These are phyloP conservation scores for Philonicus albiceps DNA, from an alignment of 2,888 invertebrate species.

Conservation along the genomic window DNA sequence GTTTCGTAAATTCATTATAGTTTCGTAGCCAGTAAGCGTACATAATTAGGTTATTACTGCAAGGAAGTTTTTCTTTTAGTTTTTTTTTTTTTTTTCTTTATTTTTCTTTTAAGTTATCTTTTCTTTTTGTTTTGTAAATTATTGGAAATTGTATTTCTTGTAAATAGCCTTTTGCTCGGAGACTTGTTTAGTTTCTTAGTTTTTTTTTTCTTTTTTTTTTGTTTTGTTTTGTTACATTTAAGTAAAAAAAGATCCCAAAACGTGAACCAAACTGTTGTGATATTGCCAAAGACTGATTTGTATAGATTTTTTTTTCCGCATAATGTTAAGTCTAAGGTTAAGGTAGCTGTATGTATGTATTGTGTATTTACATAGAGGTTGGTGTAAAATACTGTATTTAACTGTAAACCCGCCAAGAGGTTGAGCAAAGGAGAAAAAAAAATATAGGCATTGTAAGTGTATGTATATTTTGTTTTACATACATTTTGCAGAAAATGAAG, in stretches of 20 bases:
- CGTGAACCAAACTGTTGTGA: slow-evolving; percentile 65
- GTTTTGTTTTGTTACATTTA: slow-evolving; percentile 29
- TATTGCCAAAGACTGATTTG: slow-evolving; percentile 65
- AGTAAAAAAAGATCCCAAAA: slow-evolving; percentile 55
- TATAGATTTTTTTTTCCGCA: slow-evolving; percentile 49
- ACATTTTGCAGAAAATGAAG: slow-evolving; percentile 1
- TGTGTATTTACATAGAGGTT: slow-evolving; percentile 16
- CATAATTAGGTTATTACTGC: not conserved
- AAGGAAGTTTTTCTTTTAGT: not conserved
- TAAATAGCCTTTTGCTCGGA: slow-evolving; percentile 8
- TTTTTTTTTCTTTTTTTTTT: not conserved
- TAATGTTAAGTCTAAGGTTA: slow-evolving; percentile 35
- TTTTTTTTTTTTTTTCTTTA: not conserved
- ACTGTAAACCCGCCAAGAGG: not conserved
- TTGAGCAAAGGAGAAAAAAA: not conserved
- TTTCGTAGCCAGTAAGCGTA: not conserved
- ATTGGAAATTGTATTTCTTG: slow-evolving; percentile 32
- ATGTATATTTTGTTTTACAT: slow-evolving; percentile 1
- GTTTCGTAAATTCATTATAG: slow-evolving; percentile 56
- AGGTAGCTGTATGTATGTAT: not conserved
- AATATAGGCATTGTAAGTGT: slow-evolving; percentile 5
- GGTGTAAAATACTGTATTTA: slow-evolving; percentile 30
- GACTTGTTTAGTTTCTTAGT: not conserved
- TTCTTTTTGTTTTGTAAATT: slow-evolving; percentile 32
- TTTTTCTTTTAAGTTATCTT: slow-evolving; percentile 16